Conservation (phyloP, 2,888 invertebrate genomes). For the Lithophane socia region DNA sequence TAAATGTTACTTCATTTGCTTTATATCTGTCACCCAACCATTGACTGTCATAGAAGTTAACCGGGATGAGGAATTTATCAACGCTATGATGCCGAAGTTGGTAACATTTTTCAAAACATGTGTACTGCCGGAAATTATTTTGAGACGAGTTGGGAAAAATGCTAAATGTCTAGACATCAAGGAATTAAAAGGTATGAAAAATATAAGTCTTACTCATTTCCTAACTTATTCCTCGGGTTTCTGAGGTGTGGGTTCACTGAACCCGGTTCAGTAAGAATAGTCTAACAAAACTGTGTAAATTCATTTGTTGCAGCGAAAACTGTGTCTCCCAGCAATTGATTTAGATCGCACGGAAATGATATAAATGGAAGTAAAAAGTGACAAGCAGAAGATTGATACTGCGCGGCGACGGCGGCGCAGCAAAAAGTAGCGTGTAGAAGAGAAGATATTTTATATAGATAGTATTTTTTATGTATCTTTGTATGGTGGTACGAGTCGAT, state of each 20-base stretch:
- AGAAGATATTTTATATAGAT: conserved; percentile 1
- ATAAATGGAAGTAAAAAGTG: too few species aligned
- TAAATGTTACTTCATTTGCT: too few species aligned
- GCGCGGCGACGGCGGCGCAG: neutral
- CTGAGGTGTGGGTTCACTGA: too few species aligned
- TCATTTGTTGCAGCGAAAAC: neutral
- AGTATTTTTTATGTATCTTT: conserved; percentile 2
- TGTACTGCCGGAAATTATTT: neutral
- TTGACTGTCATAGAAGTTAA: neutral
- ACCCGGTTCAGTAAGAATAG: neutral
- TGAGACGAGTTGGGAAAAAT: too few species aligned
- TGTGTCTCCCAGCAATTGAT: too few species aligned
- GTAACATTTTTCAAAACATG: conserved; percentile 5
- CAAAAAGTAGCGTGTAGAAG: conserved; percentile 1
- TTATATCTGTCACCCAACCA: neutral
- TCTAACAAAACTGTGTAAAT: conserved; percentile 1
- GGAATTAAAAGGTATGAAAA: neutral
- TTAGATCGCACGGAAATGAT: too few species aligned
- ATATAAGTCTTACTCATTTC: neutral
- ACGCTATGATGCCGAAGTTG: neutral
- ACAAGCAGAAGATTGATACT: too few species aligned
- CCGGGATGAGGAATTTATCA: conserved; percentile 6
- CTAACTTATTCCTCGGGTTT: neutral
- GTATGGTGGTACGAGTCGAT: conserved; percentile 4
- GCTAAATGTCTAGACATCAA: too few species aligned